phyloP scores from a whole-genome alignment of 1,140 invertebrate species.

The Reticulitermes speratus region DNA sequence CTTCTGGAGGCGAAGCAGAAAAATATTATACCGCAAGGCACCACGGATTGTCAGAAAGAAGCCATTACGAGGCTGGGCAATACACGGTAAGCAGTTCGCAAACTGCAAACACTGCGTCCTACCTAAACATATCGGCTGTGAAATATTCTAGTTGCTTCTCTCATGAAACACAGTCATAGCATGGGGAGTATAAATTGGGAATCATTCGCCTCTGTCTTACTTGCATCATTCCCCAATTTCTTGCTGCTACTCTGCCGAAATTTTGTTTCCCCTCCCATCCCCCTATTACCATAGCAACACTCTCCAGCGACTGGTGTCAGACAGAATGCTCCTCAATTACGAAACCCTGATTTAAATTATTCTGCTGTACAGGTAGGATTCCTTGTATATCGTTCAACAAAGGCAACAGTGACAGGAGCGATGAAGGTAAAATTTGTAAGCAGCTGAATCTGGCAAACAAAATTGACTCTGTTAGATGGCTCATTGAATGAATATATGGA shows the following conservation, averaged over 20 bases:
- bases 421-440: not conserved
- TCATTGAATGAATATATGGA: too few relatives aligned
- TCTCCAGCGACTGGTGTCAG: slow-evolving; percentile 20
- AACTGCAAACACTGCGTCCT: too few relatives aligned
- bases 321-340: slow-evolving; percentile 27
- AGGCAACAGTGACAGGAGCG: not conserved
- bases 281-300: not conserved
- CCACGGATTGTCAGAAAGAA: too few relatives aligned
- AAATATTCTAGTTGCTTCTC: not conserved
- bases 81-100: too few relatives aligned
- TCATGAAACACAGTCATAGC: not conserved
- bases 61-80: too few relatives aligned
- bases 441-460: too few relatives aligned
- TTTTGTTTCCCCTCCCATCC: not conserved
- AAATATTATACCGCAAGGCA: too few relatives aligned
- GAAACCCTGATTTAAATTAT: slow-evolving; percentile 29
- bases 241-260: not conserved
- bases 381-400: not conserved
- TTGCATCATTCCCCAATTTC: not conserved
- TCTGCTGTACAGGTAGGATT: not conserved
- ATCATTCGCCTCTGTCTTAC: not conserved
- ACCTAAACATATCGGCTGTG: not conserved
- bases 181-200: not conserved
- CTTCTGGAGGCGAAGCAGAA: too few relatives aligned
- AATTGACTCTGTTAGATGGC: too few relatives aligned